Evolutionary conservation across 2,888 invertebrate genomes (phyloP), one percentile per base, ranked within the genome.

Genomic region (Exephanes ischioxanthus): DNA sequence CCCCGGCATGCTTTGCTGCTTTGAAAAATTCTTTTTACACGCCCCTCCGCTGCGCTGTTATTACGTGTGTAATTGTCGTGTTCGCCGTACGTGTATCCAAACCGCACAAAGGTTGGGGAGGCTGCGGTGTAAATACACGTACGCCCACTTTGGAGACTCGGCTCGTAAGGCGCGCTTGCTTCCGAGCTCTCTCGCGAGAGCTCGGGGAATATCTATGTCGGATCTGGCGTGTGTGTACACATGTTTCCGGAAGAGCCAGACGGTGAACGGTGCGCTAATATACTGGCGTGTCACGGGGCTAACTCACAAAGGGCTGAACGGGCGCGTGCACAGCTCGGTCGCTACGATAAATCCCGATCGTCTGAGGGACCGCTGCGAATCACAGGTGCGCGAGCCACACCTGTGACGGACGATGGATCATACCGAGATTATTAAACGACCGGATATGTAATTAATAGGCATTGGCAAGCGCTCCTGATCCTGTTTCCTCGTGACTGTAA

Each of bases 1-100:
- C 48, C 19, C 41, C 14, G 30, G 19, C 71, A 70, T 70, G 68
- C 48, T 19, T 51, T 30, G 48, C 70, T n/a, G 30, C 45, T 16
- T 72, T 41, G 45, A 48, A 55, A 71, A 66, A 80, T 66, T 66
- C 33, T 30, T 33, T 30, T 77, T 45, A 37, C 55, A 63, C 45
- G 55, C 77, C 22, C 30, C 45, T 76, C 30, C 26, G 1, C 51
- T 0, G 45, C 14, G 48, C 63, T 75, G 63, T 77, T 82, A 82
- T 82, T 66, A 72, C 45, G 48, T 55, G 55, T 82, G 66, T 82
- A 77, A 82, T 77, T 72, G 45, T 82, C 66, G 77, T 67, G 58
- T 82, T 71, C 63, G 19, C 26, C 26, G 22, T 67, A 63, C 41
- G 51, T 63, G 76, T 45, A 45, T 63, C 51, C 41, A 37, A 16